Evolutionary conservation across 2,888 invertebrate species (phyloP), one percentile per base, ranked within the genome.

Genomic region (Lycocerus yunnanus): DNA sequence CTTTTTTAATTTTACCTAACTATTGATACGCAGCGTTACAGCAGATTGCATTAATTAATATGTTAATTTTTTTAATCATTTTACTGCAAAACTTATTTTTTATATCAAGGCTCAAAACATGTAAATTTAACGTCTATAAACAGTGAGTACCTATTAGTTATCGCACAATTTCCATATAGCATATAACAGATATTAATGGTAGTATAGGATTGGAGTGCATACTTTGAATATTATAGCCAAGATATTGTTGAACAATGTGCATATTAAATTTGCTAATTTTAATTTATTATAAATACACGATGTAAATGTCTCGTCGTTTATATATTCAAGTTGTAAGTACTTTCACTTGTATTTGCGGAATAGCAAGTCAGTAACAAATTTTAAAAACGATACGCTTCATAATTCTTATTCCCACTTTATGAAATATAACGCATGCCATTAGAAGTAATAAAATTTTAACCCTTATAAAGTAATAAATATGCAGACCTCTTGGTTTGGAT

Each of bases 401-500:
- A 2, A 10, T 24, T 24, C 21, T 24, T 24, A 10, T 27, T 27
- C 27, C 0, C 13, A 27, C n/a, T 27, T n/a, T n/a, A 43, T 43
- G 43, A 43, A 43, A 43, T 43, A 43, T 43, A 43, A n/a, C n/a
- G n/a, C 1, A 43, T 43, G 43, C n/a, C 43, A 43, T 43, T 43
- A 43, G 43, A 43, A 8, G 43, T 43, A 43, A 43, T 43, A 6
- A 43, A 43, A 43, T n/a, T 43, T 43, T 43, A 43, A 8, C 43
- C 21, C n/a, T n/a, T 43, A 6, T 43, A 43, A 43, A 13, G 5
- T 43, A 43, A 43, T 43, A 43, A 43, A 43, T 43, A 43, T 79
- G 77, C 75, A 78, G 74, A 78, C 77, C 77, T 77, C 77, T 76
- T 77, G 77, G 78, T 73, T 75, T 76, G 77, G 79, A 79, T 80